Conservation (phyloP, 2,113 vertebrate genomes). For the Ptilonorhynchus violaceus region DNA sequence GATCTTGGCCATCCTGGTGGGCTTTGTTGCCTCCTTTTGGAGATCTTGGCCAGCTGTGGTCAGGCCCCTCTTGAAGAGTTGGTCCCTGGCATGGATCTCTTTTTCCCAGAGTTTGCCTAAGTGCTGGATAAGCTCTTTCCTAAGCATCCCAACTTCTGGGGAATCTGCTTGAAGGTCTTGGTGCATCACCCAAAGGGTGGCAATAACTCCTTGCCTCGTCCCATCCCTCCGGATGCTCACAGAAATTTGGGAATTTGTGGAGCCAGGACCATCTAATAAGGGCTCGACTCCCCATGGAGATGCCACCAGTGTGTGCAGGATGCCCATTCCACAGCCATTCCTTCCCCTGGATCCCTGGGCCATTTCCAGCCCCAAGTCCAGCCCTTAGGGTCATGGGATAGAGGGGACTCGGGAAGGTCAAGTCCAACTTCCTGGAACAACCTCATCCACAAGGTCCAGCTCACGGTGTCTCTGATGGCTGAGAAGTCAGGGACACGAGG, state of each 20-base stretch:
- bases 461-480: background rate
- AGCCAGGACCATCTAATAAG: background rate
- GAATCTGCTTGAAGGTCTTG: background rate
- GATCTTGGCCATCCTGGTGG: background rate
- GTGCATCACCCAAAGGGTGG: background rate
- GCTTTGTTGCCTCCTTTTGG: background rate
- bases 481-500: background rate
- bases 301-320: background rate
- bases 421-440: background rate
- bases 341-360: background rate
- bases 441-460: background rate
- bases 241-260: background rate
- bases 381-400: background rate
- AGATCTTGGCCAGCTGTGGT: background rate
- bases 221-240: background rate
- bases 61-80: background rate
- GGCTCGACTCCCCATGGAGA: background rate
- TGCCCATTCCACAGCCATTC: background rate
- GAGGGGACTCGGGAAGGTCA: fast-evolving
- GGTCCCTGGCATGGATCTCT: background rate
- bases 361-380: background rate
- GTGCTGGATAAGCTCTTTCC: background rate
- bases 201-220: background rate
- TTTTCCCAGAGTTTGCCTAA: background rate
- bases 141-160: background rate